phyloP scores from a whole-genome alignment of 1,140 invertebrate genomes.

The Dolichoris vasculosae region DNA sequence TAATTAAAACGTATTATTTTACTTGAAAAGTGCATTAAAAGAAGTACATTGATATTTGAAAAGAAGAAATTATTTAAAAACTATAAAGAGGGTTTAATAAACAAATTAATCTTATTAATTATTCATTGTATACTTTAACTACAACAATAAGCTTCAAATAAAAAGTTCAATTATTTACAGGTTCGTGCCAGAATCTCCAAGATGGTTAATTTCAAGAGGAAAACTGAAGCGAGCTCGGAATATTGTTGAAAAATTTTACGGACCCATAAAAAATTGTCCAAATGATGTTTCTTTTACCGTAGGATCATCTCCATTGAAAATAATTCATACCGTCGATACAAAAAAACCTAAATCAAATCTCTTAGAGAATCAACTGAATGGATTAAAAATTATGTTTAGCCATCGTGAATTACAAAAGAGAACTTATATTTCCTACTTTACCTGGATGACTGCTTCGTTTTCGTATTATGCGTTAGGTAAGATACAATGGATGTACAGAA shows the following conservation, averaged over 20 bases:
- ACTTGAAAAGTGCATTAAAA: too few species aligned
- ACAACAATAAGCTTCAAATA: neutral
- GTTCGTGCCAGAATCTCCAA: slow-evolving; percentile 73
- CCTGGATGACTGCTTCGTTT: slow-evolving; percentile 73
- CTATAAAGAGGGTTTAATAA: too few species aligned
- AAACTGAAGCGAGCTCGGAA: slow-evolving; percentile 63
- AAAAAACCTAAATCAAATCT: slow-evolving; percentile 17
- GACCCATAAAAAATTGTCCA: slow-evolving; percentile 23
- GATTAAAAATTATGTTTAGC: slow-evolving; percentile 51
- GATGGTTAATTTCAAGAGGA: slow-evolving; percentile 71
- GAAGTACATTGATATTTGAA: too few species aligned
- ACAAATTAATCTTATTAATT: too few species aligned
- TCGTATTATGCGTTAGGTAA: slow-evolving; percentile 73
- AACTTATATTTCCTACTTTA: slow-evolving; percentile 63
- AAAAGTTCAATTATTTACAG: slow-evolving; percentile 54
- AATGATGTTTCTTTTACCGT: neutral
- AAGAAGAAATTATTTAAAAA: too few species aligned
- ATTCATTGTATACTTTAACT: neutral
- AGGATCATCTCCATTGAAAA: neutral
- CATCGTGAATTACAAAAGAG: slow-evolving; percentile 62
- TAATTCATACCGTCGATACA: neutral
- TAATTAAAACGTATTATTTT: too few species aligned
- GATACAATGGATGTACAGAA: neutral
- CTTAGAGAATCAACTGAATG: slow-evolving; percentile 39
- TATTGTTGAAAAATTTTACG: slow-evolving; percentile 57